These are phyloP conservation scores for Phycodurus eques DNA, from an alignment of 2,113 vertebrate genomes.

Conservation along the genomic window DNA sequence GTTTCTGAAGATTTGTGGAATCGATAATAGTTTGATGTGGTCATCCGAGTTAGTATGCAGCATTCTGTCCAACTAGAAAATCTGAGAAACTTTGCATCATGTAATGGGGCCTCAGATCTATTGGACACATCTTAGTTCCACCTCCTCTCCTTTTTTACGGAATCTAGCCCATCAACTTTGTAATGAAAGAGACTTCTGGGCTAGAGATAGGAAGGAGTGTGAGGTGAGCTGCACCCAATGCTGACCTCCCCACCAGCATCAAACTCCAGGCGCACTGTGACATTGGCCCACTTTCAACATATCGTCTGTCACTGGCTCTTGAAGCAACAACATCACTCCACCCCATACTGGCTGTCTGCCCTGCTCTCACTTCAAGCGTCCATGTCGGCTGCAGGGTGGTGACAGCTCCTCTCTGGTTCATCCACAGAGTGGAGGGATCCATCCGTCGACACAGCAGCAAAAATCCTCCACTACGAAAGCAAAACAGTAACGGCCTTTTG, in stretches of 20 bases:
- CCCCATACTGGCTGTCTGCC: not conserved
- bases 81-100: slow-evolving; percentile 43
- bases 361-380: slow-evolving; percentile 38
- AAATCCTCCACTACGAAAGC: slow-evolving; percentile 64
- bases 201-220: slow-evolving; percentile 42
- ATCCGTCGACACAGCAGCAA: slow-evolving; percentile 52
- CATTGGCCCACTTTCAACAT: slow-evolving; percentile 53
- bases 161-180: slow-evolving; percentile 41
- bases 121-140: slow-evolving; percentile 26
- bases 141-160: slow-evolving; percentile 49
- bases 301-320: slow-evolving; percentile 30
- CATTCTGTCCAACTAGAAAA: not conserved
- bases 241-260: slow-evolving; percentile 46
- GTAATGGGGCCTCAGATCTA: slow-evolving; percentile 40
- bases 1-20: slow-evolving; percentile 36
- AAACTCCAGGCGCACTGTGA: slow-evolving; percentile 28
- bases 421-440: slow-evolving; percentile 57
- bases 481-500: slow-evolving; percentile 72
- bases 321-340: slow-evolving; percentile 7
- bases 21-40: slow-evolving; percentile 48
- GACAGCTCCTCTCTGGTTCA: slow-evolving; percentile 69
- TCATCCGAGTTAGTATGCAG: slow-evolving; percentile 30
- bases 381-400: slow-evolving; percentile 50
- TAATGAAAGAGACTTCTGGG: slow-evolving; percentile 35
- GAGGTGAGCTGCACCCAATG: slow-evolving; percentile 53